phyloP scores from a whole-genome alignment of 1,140 invertebrate species.

The Drosophila kikkawai region DNA sequence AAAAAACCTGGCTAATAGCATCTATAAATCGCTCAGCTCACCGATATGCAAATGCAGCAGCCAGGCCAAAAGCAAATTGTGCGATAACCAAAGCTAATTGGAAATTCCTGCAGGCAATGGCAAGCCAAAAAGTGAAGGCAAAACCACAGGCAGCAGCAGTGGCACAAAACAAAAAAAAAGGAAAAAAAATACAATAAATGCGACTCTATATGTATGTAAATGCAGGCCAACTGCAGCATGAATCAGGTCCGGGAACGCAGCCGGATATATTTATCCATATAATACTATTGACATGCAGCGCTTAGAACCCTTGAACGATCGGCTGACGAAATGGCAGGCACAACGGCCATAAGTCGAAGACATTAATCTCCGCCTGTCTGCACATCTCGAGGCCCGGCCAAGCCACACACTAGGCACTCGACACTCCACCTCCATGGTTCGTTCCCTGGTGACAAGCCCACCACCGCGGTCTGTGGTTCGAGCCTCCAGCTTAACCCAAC shows the following conservation, averaged over 20 bases:
- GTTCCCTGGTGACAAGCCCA: slow-evolving; percentile 74
- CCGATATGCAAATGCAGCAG: slow-evolving; percentile 65
- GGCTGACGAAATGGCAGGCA: slow-evolving; percentile 61
- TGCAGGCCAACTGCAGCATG: slow-evolving; percentile 32
- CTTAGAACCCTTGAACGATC: slow-evolving; percentile 56
- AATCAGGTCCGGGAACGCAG: slow-evolving; percentile 70
- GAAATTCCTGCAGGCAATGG: slow-evolving; percentile 77
- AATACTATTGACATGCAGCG: slow-evolving; percentile 54
- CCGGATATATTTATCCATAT: slow-evolving; percentile 55
- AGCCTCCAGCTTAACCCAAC: slow-evolving; percentile 8
- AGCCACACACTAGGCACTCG: slow-evolving; percentile 22
- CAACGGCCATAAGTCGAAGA: slow-evolving; percentile 37
- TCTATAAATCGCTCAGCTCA: slow-evolving; percentile 59
- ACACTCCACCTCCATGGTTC: slow-evolving; percentile 53
- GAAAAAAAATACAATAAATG: slow-evolving; percentile 15
- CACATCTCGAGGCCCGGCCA: slow-evolving; percentile 32
- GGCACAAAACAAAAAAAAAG: neutral
- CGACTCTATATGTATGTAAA: slow-evolving; percentile 20
- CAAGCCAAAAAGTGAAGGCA: slow-evolving; percentile 62
- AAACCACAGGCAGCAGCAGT: slow-evolving; percentile 5
- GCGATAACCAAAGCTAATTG: slow-evolving; percentile 70
- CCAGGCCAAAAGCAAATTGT: slow-evolving; percentile 46
- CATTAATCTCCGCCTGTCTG: slow-evolving; percentile 59
- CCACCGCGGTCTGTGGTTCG: slow-evolving; percentile 49
- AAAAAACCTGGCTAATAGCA: slow-evolving; percentile 40